Evolutionary conservation across 2,797 vertebrate genomes (phyloP).

Genomic region (Nyctibius grandis): DNA sequence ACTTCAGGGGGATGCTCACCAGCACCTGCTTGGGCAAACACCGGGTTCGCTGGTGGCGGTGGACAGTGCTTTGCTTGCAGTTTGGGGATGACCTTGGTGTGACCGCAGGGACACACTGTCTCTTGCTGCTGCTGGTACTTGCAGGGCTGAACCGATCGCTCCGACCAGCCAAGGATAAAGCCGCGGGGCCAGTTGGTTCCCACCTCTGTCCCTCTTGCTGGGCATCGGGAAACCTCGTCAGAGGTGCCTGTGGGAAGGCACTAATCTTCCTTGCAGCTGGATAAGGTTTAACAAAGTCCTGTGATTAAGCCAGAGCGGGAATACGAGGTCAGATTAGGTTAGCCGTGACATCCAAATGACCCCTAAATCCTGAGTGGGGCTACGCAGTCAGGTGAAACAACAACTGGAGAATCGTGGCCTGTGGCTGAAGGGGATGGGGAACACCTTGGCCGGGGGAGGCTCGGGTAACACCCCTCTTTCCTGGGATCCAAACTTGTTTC

Average conservation of each 20-base stretch:
- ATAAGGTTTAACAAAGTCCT: background rate
- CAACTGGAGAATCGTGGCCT: accelerated
- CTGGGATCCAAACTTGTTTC: background rate
- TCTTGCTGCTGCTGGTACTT: background rate
- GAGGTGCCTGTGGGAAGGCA: background rate
- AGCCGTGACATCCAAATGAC: background rate
- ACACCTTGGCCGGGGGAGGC: accelerated
- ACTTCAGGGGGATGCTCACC: background rate
- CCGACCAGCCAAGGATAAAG: accelerated
- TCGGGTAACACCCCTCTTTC: background rate
- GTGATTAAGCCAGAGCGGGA: background rate
- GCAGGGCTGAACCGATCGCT: background rate
- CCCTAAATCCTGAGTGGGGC: background rate
- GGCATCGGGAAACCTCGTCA: background rate
- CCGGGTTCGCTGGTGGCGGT: accelerated
- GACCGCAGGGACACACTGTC: background rate
- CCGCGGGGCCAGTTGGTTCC: accelerated
- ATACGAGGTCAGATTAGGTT: background rate
- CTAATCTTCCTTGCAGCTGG: background rate
- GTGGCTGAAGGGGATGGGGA: background rate
- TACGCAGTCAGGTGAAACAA: background rate
- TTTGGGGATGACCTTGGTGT: background rate
- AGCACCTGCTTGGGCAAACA: background rate
- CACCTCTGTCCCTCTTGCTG: background rate
- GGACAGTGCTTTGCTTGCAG: background rate